Base-by-base conservation (phyloP, 1,140 invertebrate genomes). In the Zaprionus africanus region DNA sequence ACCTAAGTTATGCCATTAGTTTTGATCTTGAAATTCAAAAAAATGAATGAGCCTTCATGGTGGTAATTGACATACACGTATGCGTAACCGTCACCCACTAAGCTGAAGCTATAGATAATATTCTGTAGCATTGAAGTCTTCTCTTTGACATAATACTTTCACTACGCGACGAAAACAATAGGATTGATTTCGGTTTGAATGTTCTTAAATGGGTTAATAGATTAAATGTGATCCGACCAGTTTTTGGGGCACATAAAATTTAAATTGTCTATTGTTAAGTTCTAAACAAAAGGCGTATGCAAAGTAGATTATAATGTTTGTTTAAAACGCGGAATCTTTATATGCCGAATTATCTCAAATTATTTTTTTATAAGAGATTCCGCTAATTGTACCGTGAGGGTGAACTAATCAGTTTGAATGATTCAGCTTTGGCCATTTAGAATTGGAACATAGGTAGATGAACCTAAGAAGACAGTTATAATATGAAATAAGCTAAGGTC, bases 11-110 rank as follows among this genome's bases (percentile, higher is more conserved):
- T 90, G 84, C 85, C 81, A 88, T 88, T 88, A 81, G 54, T 81
- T 90, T 84, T 85, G 81, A 76, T 90, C 84, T 88, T 88, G 85
- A 88, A 88, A 90, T 76, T 73, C 43, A 34, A 46, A 81, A 83
- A 79, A 63, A 61, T 59, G 72, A 79, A 85, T 70, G 62, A 63
- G 58, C 49, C 26, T 38, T 71, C 61, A 72, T 90, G 85, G 57
- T 56, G 84, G 85, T 88, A 81, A 68, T 79, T 76, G 59, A 26
- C 49, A 73, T 77, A 63, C 34, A 58, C 49, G 56, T 54, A 63
- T 41, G 65, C 49, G 56, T 54, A 24, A 28, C n/a, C 9, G 63
- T 46, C 59, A 75, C 78, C 68, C 38, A 81, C 28, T 66, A 66
- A 56, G 31, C 28, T 26, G 4, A 6, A 6, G 26, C 46, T 31